These are phyloP conservation scores for Ammodytes dubius DNA, from an alignment of 2,113 vertebrate genomes.

Conservation along the genomic window DNA sequence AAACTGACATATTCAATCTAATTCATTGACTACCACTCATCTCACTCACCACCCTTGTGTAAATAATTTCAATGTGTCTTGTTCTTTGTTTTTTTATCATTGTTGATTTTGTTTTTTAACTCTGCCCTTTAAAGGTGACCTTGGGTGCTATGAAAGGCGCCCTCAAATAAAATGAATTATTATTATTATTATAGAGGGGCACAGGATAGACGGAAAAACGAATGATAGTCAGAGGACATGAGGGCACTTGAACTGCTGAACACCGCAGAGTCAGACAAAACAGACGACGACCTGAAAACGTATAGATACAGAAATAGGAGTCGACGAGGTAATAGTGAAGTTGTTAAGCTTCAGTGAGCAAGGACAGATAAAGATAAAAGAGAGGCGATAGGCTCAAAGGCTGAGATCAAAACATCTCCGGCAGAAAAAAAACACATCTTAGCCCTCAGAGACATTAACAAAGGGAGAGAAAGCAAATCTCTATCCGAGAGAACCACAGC, in stretches of 20 bases:
- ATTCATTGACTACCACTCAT: too few relatives aligned
- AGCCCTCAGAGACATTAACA: not conserved
- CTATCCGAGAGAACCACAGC: not conserved
- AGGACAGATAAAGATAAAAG: conserved; percentile 13
- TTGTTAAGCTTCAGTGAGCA: conserved; percentile 43
- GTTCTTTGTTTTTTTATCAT: too few relatives aligned
- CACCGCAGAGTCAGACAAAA: conserved; percentile 13
- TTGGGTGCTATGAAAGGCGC: too few relatives aligned
- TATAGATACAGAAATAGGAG: conserved; percentile 21
- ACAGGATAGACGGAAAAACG: conserved; percentile 23
- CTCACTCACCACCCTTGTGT: too few relatives aligned
- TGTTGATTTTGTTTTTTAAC: too few relatives aligned
- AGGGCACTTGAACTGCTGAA: conserved; percentile 35
- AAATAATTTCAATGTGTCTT: too few relatives aligned
- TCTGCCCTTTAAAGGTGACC: too few relatives aligned
- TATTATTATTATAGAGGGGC: too few relatives aligned
- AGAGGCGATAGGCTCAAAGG: conserved; percentile 17
- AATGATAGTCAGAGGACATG: conserved; percentile 28
- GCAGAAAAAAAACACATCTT: not conserved
- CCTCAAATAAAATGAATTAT: too few relatives aligned
- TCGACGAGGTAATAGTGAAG: conserved; percentile 33
- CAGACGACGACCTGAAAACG: conserved; percentile 18
- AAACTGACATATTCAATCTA: too few relatives aligned
- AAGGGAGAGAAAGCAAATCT: too few relatives aligned
- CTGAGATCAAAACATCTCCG: conserved; percentile 31